These are phyloP conservation scores for Autographa pulchrina DNA, from an alignment of 2,888 invertebrate species.

Conservation along the genomic window DNA sequence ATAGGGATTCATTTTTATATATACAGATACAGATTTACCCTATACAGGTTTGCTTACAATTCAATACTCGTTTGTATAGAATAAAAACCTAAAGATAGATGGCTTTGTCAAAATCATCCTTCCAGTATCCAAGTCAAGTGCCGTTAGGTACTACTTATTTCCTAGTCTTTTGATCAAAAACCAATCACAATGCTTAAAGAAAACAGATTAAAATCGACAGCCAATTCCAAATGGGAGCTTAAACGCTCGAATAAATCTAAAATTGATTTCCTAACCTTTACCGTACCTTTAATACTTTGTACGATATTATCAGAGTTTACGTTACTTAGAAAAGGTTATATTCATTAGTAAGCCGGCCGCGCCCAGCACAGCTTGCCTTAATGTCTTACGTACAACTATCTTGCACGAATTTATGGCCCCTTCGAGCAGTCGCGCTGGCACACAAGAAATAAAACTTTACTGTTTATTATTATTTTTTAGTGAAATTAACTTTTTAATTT, in stretches of 20 bases:
- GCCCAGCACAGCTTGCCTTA: constrained; percentile 67
- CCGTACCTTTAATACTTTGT: neutral
- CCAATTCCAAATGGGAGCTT: no score
- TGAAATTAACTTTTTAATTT: constrained; percentile 16
- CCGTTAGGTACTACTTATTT: no score
- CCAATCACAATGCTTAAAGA: no score
- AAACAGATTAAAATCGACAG: no score
- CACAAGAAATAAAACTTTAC: constrained; percentile 37
- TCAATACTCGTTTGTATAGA: no score
- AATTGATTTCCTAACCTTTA: neutral
- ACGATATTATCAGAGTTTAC: constrained; percentile 1
- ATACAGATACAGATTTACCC: no score
- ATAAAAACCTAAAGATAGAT: no score
- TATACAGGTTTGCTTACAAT: no score
- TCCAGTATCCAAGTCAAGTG: no score
- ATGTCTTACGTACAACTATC: constrained; percentile 66
- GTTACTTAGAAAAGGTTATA: constrained; percentile 31
- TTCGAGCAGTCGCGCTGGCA: constrained; percentile 40
- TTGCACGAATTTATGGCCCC: constrained; percentile 63
- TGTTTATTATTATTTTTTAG: constrained; percentile 45
- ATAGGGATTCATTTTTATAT: no score
- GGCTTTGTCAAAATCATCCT: no score
- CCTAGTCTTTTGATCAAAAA: no score
- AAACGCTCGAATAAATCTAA: neutral
- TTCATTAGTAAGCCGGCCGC: constrained; percentile 66